phyloP scores from a whole-genome alignment of 2,113 vertebrate genomes.

The Fregetta grallaria region DNA sequence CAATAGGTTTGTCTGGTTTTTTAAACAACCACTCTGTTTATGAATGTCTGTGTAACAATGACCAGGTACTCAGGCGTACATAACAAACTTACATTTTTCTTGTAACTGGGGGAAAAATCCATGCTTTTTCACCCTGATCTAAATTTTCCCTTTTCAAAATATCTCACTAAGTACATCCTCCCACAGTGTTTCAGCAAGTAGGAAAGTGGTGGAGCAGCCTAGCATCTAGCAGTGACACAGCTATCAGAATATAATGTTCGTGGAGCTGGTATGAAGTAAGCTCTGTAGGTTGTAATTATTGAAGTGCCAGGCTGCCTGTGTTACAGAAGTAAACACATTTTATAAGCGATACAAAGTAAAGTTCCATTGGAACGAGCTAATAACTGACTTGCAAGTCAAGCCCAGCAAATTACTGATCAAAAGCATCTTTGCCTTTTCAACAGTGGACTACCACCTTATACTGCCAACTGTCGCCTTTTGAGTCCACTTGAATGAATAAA shows the following conservation, averaged over 20 bases:
- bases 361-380: neutral
- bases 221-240: constrained; percentile 12
- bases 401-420: neutral
- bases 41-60: neutral
- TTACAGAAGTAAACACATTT: constrained; percentile 37
- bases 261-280: neutral
- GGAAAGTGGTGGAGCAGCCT: neutral
- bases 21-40: neutral
- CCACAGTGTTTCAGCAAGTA: constrained; percentile 48
- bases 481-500: neutral
- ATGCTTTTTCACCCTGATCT: constrained; percentile 11
- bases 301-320: constrained; percentile 13
- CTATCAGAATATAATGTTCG: constrained; percentile 31
- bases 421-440: neutral
- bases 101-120: neutral
- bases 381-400: neutral
- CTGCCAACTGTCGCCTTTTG: neutral
- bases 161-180: constrained; percentile 30
- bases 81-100: neutral
- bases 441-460: neutral
- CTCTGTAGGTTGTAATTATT: constrained; percentile 48
- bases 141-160: constrained; percentile 43
- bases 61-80: neutral
- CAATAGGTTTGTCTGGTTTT: neutral
- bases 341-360: neutral